A percentile compares a stretch with the other conserved stretches of the same genome.
Evolutionary conservation across 2,888 invertebrate genomes (phyloP).

Genomic region (Mellilla xanthometata): DNA sequence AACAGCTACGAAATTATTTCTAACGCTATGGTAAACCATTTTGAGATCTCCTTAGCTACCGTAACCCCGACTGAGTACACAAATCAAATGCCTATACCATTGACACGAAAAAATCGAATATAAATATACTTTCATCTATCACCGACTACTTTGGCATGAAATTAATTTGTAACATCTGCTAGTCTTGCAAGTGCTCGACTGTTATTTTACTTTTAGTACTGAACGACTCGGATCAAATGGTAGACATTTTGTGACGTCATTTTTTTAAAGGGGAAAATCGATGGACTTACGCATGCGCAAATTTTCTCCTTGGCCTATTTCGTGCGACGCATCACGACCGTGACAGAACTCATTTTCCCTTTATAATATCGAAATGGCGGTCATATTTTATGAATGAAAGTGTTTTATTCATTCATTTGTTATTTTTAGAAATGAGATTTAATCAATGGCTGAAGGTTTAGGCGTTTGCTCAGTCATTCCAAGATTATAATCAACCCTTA

Average conservation of each 20-base stretch:
- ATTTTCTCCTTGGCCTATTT: slow-evolving; percentile 71
- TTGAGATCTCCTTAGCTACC: slow-evolving; percentile 56
- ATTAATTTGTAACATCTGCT: slow-evolving; percentile 53
- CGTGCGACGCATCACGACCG: slow-evolving; percentile 48
- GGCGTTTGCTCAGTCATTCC: background rate
- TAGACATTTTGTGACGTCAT: slow-evolving; percentile 79
- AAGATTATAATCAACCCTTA: background rate
- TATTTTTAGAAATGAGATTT: slow-evolving; percentile 50
- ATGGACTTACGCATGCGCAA: slow-evolving; percentile 69
- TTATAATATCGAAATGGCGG: slow-evolving; percentile 58
- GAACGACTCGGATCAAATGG: slow-evolving; percentile 51
- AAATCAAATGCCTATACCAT: slow-evolving; percentile 40
- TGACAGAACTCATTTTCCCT: slow-evolving; percentile 53
- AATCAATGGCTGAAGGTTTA: slow-evolving; percentile 12
- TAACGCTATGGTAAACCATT: slow-evolving; percentile 54
- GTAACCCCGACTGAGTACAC: slow-evolving; percentile 44
- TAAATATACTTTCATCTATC: slow-evolving; percentile 37
- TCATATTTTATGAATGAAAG: slow-evolving; percentile 70
- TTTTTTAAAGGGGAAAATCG: slow-evolving; percentile 54
- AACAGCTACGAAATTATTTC: slow-evolving; percentile 49
- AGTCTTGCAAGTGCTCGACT: slow-evolving; percentile 44
- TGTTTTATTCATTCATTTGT: slow-evolving; percentile 63
- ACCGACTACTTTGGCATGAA: slow-evolving; percentile 42
- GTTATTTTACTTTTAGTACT: slow-evolving; percentile 68
- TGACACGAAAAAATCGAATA: slow-evolving; percentile 33